Evolutionary conservation across 2,113 vertebrate species (phyloP), one percentile per base, ranked within the genome.

Genomic region (Carettochelys insculpta): DNA sequence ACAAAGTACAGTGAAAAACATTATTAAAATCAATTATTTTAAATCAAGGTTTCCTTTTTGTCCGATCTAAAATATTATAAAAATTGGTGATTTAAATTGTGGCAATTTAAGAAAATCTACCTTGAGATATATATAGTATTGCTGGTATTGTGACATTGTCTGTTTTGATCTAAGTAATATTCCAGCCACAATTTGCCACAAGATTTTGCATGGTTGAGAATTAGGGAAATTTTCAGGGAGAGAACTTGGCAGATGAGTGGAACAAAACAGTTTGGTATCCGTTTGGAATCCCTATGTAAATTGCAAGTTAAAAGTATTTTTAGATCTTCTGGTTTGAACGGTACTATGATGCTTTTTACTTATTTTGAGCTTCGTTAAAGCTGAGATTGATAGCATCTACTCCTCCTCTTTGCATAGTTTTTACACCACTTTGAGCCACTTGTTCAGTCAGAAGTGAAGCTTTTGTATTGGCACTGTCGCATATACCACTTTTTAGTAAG

Each of bases 271-370:
- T 34, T 56, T 81, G n/a, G n/a, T 75, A 17, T 75, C 43, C 68
- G 0, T 14, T 56, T 6, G 24, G n/a, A 68, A 68, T 82, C 19
- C 5, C 6, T 17, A 19, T 52, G 20, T 11, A 1, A 1, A 3
- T 8, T 22, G 34, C 10, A 4, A 2, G 10, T 51, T 78, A 7
- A 31, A 24, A 58, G 25, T 16, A 2, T 73, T 73, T 61, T 82
- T 75, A 48, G 58, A 25, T 6, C 19, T 8, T 48, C 51, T 7
- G 1, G 45, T 25, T 47, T 79, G 73, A 25, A 53, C 80, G 48
- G 48, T 27, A 24, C 27, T 5, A 22, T 8, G 13, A 65, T 71
- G 5, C 24, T 19, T 65, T 10, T n/a, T 16, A 22, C 34, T 65
- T 65, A 65, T 38, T 65, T 38, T 65, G 61, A 65, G n/a, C 61